phyloP scores from a whole-genome alignment of 2,888 invertebrate species.

The Apantesis nais region DNA sequence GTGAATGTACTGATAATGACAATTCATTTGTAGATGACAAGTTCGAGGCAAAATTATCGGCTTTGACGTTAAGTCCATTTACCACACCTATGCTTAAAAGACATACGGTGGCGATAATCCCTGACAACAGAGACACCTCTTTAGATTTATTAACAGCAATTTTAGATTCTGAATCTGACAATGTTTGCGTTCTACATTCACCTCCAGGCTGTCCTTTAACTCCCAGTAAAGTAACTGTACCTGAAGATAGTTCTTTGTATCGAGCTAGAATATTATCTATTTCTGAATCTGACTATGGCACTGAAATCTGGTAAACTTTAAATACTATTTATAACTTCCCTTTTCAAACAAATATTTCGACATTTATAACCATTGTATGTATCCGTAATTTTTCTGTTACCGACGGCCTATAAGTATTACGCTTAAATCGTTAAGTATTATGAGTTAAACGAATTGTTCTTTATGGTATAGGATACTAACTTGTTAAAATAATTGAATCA shows the following conservation, averaged over 20 bases:
- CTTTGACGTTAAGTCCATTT: constrained; percentile 77
- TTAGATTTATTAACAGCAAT: constrained; percentile 78
- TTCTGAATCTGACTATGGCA: constrained; percentile 86
- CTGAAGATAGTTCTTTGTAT: constrained; percentile 86
- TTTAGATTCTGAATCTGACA: constrained; percentile 80
- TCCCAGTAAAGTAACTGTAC: constrained; percentile 87
- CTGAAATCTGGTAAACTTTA: constrained; percentile 90
- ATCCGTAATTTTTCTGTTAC: constrained; percentile 28
- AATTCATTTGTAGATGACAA: constrained; percentile 60
- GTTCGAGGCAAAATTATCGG: constrained; percentile 75
- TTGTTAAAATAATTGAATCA: constrained; percentile 15
- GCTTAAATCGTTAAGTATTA: constrained; percentile 36
- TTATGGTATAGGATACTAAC: constrained; percentile 13
- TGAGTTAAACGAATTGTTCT: constrained; percentile 18
- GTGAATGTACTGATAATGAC: constrained; percentile 65
- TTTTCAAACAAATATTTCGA: constrained; percentile 8
- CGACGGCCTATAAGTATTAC: constrained; percentile 36
- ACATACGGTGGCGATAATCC: constrained; percentile 73
- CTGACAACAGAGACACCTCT: constrained; percentile 72
- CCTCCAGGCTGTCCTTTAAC: constrained; percentile 80
- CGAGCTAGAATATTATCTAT: constrained; percentile 88
- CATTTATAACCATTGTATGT: background rate
- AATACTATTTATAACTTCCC: background rate
- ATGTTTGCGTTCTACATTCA: constrained; percentile 72
- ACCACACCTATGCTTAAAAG: constrained; percentile 75